Evolutionary conservation across 2,888 invertebrate species (phyloP), one percentile per base, ranked within the genome.

Genomic region (Stictocephala bisonia): DNA sequence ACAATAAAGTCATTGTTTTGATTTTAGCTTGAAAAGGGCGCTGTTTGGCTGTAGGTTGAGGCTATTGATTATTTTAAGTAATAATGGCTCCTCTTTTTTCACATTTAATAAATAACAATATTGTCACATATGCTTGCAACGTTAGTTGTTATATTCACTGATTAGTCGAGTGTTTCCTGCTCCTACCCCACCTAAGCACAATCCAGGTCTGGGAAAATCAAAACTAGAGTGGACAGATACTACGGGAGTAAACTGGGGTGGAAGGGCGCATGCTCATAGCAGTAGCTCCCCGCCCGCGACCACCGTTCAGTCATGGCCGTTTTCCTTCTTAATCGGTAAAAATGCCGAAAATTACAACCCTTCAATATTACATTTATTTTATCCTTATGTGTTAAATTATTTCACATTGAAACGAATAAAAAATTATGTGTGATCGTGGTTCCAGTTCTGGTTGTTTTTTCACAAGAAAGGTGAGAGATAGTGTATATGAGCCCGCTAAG

Each of bases 381-480:
- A 26, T 26, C 27, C 22, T 41, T 26, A 41, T 22, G 13, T 64
- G 18, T 22, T 11, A 15, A 41, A 44, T 26, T 24, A 26, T 13
- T 22, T 40, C 41, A 41, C 7, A 15, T 26, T 22, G n/a, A 26
- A 27, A 64, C n/a, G 26, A 3, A 26, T 44, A 13, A 9, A 44
- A 44, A 24, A 64, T 40, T 31, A 91, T 91, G 90, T 90, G 90
- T 84, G 90, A 90, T 86, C 89, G 88, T 86, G 88, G 89, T 85
- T 89, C 79, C 69, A 79, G 89, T 84, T 89, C 88, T 82, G 90
- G 90, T 84, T 91, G 90, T 85, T 91, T 90, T 86, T 90, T 88
- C 83, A 86, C 87, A 78, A 85, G 86, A 84, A 87, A 88, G 87
- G 88, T 88, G 85, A 86, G 75, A 40, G 50, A 35, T 31, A 71